Percentiles rank a stretch among this genome's conserved stretches.
Conservation (phyloP, 2,797 vertebrate genomes). For the Diceros bicornis region DNA sequence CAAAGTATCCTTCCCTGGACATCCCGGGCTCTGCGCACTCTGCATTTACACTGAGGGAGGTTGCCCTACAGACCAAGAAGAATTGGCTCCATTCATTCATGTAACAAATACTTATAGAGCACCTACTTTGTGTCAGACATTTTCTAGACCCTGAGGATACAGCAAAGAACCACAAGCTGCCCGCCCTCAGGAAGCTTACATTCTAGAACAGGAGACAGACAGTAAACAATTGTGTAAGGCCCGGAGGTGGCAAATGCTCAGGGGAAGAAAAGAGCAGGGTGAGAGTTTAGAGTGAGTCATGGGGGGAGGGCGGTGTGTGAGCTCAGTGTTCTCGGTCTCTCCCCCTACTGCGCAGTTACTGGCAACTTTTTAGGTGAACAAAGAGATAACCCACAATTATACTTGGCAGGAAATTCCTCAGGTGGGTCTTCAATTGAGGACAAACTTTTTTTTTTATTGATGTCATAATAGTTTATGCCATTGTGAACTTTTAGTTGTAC, state of each 20-base stretch:
- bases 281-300: neutral
- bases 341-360: neutral
- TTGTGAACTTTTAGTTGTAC: too few species aligned
- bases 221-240: fast-evolving
- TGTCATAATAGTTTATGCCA: too few species aligned
- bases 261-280: fast-evolving
- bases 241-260: neutral
- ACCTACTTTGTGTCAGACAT: neutral
- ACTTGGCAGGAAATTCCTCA: neutral
- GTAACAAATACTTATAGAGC: neutral
- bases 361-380: constrained; percentile 15
- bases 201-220: neutral
- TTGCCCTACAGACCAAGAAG: neutral
- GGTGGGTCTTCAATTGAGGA: neutral
- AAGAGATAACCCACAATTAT: neutral
- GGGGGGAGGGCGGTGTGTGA: fast-evolving
- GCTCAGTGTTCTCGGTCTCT: neutral
- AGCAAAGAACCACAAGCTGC: neutral
- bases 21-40: neutral
- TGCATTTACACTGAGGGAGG: neutral
- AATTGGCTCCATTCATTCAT: neutral
- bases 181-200: neutral
- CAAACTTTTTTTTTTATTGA: neutral
- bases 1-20: neutral
- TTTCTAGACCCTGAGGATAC: neutral